Base-by-base conservation (phyloP, 2,113 vertebrate species). In the Lamprotornis superbus region DNA sequence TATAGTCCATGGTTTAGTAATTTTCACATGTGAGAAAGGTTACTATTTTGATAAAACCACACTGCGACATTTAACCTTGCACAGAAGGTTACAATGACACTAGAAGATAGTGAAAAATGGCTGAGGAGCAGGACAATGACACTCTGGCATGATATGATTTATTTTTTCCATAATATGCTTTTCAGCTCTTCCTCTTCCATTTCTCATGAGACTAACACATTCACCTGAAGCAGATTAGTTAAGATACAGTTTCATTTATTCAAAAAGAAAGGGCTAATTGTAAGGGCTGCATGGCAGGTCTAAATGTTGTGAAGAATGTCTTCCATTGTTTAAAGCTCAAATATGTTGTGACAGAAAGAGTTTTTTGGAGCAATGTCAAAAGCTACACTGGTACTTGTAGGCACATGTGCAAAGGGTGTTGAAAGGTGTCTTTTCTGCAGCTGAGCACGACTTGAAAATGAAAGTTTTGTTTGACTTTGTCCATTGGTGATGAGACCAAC, bases 41-140 rank as follows among this genome's bases (percentile, higher is more conserved):
- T 79, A 35, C 53, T 94, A 83, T 95, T 95, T 96, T 93, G 53
- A 83, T 96, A 95, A 83, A 97, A 95, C 69, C 90, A 92, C 93
- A 90, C 63, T 90, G 80, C 94, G 97, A 95, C 93, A 96, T 96
- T 97, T 97, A 95, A 96, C 86, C 89, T 97, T 97, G 92, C 70
- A 59, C 7, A 6, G 92, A 97, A 70, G 86, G 92, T 93, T 97
- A 92, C 73, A 87, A 53, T 94, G 93, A 96, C 89, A 96, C 89
- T 65, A 49, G 87, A 91, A 94, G 65, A 88, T 94, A 81, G 83
- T 95, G 94, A 98, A 97, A 97, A 94, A 94, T 96, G 89, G 90
- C 83, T 88, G 81, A 97, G 85, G 90, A 97, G 70, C 64, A 64
- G 61, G 28, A 68, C 2, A 3, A 56, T 95, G 93, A 93, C 88